Evolutionary conservation across 2,888 invertebrate species (phyloP).

Genomic region (Sesamia inferens): DNA sequence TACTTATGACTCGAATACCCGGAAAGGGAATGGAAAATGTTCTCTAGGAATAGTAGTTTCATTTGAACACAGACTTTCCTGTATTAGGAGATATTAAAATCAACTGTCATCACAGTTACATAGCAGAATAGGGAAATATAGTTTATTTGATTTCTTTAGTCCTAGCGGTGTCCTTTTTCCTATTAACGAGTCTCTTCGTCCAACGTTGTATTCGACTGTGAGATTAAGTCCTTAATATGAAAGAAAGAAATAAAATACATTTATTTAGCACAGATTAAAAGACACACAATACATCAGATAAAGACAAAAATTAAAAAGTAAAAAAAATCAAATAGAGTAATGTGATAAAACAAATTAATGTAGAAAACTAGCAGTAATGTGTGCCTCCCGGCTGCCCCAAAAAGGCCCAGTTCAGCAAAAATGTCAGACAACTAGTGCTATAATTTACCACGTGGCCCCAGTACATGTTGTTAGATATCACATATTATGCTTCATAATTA

Average conservation of each 20-base stretch:
- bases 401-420: too few species aligned
- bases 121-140: conserved; percentile 22
- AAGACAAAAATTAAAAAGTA: too few species aligned
- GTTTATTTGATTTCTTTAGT: conserved; percentile 13
- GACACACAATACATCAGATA: too few species aligned
- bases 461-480: background rate
- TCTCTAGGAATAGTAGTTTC: conserved; percentile 39
- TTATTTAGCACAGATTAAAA: too few species aligned
- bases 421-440: too few species aligned
- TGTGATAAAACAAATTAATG: too few species aligned
- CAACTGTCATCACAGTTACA: conserved; percentile 43
- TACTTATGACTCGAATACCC: conserved; percentile 33
- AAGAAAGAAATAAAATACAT: too few species aligned
- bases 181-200: conserved; percentile 3
- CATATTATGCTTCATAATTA: too few species aligned
- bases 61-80: conserved; percentile 38
- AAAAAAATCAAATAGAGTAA: too few species aligned
- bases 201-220: background rate
- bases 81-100: conserved; percentile 45
- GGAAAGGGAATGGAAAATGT: conserved; percentile 46
- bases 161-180: background rate
- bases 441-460: background rate
- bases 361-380: too few species aligned
- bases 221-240: too few species aligned
- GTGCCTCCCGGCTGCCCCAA: too few species aligned